Conservation (phyloP, 2,113 vertebrate genomes). For the Anas platyrhynchos region DNA sequence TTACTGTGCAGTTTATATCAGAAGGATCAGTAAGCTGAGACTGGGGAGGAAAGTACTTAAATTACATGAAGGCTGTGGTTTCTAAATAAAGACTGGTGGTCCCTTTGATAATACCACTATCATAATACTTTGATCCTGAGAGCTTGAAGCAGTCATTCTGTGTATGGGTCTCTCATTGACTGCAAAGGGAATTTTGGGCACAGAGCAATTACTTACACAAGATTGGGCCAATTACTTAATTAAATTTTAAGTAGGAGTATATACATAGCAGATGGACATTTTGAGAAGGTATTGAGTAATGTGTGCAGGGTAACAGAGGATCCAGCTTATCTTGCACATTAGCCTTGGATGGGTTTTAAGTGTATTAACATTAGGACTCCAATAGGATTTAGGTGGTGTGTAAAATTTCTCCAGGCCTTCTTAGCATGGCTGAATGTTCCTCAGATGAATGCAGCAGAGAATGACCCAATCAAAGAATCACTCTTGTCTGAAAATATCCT, state of each 20-base stretch:
- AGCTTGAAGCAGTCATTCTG: not conserved
- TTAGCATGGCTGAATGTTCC: not conserved
- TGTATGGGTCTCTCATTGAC: not conserved
- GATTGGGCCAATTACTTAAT: conserved; percentile 40
- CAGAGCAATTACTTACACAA: conserved; percentile 54
- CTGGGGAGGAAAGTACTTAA: not conserved
- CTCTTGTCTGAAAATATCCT: not conserved
- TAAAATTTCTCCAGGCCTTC: not conserved
- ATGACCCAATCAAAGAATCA: not conserved
- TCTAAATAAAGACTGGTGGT: conserved; percentile 36
- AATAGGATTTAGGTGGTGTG: not conserved
- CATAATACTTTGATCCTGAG: conserved; percentile 14
- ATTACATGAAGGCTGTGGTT: conserved; percentile 4
- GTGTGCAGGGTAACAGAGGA: not conserved
- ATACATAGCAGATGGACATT: conserved; percentile 35
- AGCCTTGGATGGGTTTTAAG: not conserved
- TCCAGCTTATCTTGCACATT: not conserved
- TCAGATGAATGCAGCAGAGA: not conserved
- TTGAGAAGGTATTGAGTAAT: conserved; percentile 22
- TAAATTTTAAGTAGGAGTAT: conserved; percentile 36
- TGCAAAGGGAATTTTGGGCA: conserved; percentile 52
- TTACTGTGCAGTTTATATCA: not conserved
- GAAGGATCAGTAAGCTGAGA: not conserved
- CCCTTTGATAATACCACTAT: conserved; percentile 23
- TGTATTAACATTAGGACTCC: conserved; percentile 1